phyloP scores from a whole-genome alignment of 2,113 vertebrate genomes.

The Ivindomyrus marchei region DNA sequence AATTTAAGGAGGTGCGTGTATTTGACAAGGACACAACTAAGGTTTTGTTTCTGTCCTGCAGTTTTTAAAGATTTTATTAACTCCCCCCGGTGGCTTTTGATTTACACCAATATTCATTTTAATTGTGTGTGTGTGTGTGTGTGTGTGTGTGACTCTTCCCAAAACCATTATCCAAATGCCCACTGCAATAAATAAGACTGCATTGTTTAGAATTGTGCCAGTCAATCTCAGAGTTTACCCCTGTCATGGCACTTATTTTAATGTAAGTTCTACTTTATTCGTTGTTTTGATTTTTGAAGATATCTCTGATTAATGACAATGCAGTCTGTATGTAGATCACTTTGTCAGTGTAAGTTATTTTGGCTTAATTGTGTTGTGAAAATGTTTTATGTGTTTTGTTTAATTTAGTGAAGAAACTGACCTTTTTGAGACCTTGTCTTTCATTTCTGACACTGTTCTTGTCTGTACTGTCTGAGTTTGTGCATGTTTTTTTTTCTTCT shows the following conservation, averaged over 20 bases:
- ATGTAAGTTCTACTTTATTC: not conserved
- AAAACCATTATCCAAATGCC: not conserved
- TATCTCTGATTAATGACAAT: not conserved
- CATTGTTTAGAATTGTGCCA: not conserved
- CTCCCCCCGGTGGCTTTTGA: not conserved
- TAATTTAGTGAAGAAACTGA: not conserved
- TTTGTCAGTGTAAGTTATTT: not conserved
- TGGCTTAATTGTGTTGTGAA: not conserved
- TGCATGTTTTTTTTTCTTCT: constrained; percentile 8
- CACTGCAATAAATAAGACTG: not conserved
- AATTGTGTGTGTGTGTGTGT: no score
- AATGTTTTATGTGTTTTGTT: not conserved
- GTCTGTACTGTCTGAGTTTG: not conserved
- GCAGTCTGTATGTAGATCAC: not conserved
- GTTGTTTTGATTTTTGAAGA: not conserved
- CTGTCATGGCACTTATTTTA: not conserved
- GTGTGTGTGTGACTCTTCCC: not conserved
- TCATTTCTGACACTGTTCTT: not conserved
- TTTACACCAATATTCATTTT: not conserved
- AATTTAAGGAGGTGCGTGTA: not conserved
- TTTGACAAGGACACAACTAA: not conserved
- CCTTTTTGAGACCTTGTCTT: not conserved
- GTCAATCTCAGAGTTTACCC: not conserved
- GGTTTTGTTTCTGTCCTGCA: not conserved
- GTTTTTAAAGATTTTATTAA: not conserved